phyloP scores from a whole-genome alignment of 2,797 vertebrate species.

The Xenops minutus region DNA sequence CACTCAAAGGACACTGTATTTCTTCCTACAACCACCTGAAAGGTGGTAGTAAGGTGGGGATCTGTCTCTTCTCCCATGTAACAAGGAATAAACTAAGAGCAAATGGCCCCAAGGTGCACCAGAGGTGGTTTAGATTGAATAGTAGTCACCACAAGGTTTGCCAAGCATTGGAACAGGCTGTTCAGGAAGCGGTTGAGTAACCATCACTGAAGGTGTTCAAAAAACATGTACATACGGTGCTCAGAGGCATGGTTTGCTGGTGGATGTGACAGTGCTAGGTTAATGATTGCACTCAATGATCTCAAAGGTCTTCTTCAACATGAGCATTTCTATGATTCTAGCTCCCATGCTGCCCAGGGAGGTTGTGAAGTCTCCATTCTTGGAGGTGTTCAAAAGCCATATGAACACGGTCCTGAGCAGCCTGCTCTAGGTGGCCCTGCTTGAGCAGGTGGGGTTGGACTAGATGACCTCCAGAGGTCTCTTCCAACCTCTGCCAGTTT shows the following conservation, averaged over 20 bases:
- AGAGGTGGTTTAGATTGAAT: background rate
- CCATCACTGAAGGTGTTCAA: background rate
- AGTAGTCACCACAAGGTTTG: background rate
- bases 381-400: background rate
- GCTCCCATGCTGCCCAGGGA: background rate
- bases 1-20: background rate
- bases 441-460: background rate
- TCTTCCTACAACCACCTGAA: background rate
- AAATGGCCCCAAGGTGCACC: background rate
- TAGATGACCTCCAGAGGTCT: background rate
- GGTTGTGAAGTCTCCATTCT: background rate
- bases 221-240: background rate
- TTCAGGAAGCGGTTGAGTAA: background rate
- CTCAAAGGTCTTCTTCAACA: background rate
- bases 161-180: background rate
- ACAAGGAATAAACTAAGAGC: background rate
- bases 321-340: background rate
- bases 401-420: background rate
- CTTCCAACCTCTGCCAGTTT: background rate
- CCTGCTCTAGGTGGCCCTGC: background rate
- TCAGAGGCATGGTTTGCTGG: background rate
- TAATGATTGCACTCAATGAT: background rate
- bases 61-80: background rate
- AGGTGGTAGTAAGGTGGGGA: background rate
- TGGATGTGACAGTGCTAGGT: background rate